phyloP scores from a whole-genome alignment of 2,797 vertebrate species.

The Zalophus californianus region DNA sequence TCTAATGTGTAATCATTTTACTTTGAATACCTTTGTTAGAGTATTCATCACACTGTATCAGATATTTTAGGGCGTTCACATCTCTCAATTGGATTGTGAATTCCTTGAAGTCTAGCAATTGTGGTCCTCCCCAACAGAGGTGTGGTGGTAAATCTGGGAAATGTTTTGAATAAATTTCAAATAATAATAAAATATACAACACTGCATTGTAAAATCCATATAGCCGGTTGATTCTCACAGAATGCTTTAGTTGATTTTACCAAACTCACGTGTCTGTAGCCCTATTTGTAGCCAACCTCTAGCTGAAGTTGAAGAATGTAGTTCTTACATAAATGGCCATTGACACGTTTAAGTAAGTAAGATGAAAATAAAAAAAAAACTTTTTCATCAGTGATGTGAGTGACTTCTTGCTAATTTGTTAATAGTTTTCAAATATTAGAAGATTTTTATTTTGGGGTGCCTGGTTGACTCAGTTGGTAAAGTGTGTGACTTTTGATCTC shows the following conservation, averaged over 20 bases:
- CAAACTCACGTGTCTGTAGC: background rate
- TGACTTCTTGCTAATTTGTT: conserved; percentile 49
- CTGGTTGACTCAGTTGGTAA: background rate
- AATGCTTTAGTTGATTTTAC: conserved; percentile 13
- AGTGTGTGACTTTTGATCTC: background rate
- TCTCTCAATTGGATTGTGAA: background rate
- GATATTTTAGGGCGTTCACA: background rate
- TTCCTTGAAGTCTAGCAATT: background rate
- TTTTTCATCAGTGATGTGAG: conserved; percentile 4
- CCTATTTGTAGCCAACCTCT: background rate
- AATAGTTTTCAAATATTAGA: conserved; percentile 31
- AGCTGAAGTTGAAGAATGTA: conserved; percentile 34
- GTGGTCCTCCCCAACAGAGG: background rate
- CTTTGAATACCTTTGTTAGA: background rate
- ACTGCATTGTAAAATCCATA: background rate
- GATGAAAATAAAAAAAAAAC: background rate
- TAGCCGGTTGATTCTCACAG: conserved; percentile 9
- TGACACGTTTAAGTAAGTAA: conserved; percentile 9
- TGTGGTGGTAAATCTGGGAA: background rate
- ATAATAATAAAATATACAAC: background rate
- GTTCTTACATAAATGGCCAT: conserved; percentile 2
- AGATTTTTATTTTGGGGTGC: background rate
- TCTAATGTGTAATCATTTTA: background rate
- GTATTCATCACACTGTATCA: background rate
- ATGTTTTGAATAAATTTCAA: background rate